Percentiles rank a stretch among this genome's conserved stretches.
Conservation (phyloP, 2,888 invertebrate species). For the Apamea sordens region DNA sequence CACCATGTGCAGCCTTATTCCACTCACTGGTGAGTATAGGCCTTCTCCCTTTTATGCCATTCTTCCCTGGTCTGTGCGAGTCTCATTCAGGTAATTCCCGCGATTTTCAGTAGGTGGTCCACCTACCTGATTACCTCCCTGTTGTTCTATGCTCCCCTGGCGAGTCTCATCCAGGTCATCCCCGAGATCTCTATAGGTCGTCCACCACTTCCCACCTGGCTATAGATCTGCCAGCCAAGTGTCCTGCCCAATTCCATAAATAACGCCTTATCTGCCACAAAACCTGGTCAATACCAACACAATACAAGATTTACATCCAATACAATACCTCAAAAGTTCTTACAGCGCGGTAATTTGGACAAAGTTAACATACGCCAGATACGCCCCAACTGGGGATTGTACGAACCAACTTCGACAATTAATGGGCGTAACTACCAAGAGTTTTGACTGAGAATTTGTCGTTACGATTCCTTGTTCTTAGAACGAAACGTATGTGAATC, state of each 20-base stretch:
- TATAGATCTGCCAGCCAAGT: neutral
- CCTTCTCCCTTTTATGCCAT: neutral
- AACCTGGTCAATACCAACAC: slow-evolving; percentile 40
- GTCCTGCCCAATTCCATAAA: neutral
- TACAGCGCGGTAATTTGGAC: slow-evolving; percentile 69
- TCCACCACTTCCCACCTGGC: neutral
- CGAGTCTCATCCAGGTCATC: neutral
- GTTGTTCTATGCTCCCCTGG: neutral
- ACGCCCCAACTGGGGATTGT: slow-evolving; percentile 67
- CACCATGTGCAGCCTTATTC: neutral
- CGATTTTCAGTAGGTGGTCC: neutral
- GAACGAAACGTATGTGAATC: slow-evolving; percentile 27
- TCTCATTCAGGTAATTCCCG: neutral
- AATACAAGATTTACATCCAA: slow-evolving; percentile 63
- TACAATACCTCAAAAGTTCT: slow-evolving; percentile 62
- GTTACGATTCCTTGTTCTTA: slow-evolving; percentile 66
- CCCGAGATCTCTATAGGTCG: neutral
- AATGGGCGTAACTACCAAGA: slow-evolving; percentile 75
- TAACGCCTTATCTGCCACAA: slow-evolving; percentile 6
- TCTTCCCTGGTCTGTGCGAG: neutral
- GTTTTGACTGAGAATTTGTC: slow-evolving; percentile 81
- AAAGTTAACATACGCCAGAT: slow-evolving; percentile 75
- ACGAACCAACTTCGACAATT: slow-evolving; percentile 81
- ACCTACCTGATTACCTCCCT: neutral
- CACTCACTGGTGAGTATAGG: neutral